phyloP scores from a whole-genome alignment of 2,113 vertebrate species.

The Athene cunicularia region DNA sequence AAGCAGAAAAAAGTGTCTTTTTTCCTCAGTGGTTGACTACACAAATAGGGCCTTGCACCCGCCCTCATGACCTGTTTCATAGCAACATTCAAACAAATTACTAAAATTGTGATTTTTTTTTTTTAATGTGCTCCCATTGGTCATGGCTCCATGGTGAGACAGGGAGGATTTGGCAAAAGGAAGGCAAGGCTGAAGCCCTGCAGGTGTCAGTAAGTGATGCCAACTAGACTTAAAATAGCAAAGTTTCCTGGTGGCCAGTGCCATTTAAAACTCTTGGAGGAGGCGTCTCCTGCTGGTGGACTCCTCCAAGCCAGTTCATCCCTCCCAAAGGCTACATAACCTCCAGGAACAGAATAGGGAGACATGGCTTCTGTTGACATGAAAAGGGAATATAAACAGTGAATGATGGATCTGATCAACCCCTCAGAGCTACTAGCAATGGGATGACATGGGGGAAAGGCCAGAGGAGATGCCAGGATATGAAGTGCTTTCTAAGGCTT shows the following conservation, averaged over 20 bases:
- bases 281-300: neutral
- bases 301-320: neutral
- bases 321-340: neutral
- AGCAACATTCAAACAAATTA: constrained; percentile 39
- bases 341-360: neutral
- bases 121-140: neutral
- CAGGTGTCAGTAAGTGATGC: neutral
- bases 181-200: neutral
- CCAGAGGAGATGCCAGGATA: neutral
- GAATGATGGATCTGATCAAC: neutral
- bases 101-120: neutral
- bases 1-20: neutral
- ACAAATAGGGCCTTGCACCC: neutral
- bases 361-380: neutral
- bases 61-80: neutral
- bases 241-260: neutral
- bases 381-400: neutral
- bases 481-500: neutral
- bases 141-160: neutral
- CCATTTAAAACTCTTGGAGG: neutral
- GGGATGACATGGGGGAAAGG: accelerated
- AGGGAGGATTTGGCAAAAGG: neutral
- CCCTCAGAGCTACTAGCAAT: neutral
- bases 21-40: neutral
- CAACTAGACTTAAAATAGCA: neutral